Evolutionary conservation across 2,797 vertebrate species (phyloP), one percentile per base, ranked within the genome.

Genomic region (Euphonia xanthogaster): DNA sequence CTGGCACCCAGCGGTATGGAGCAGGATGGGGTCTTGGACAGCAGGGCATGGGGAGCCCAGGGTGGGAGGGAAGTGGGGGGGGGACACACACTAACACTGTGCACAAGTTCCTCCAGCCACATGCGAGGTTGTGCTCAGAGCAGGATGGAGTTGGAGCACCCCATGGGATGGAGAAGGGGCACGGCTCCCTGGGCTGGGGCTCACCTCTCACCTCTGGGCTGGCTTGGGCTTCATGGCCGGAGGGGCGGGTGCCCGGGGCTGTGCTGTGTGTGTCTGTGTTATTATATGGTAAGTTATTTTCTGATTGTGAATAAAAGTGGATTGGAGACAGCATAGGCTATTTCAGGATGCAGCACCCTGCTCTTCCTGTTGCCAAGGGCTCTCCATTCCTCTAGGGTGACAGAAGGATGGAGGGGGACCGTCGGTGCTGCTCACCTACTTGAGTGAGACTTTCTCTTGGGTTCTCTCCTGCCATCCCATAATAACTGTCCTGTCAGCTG

Each of bases 251-350:
- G 83, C 83, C 76, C 7, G 1, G 75, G 77, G 55, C 73, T 68
- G 63, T 84, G 86, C 90, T 86, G 22, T 73, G 80, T 40, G 76
- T 88, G 90, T 93, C 88, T 90, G 85, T 93, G 91, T 93, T 96
- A 96, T 96, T 96, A 92, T 96, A 94, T 94, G 94, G 94, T 97
- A 97, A 97, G 95, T 97, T 97, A 97, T 97, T 97, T 97, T 93
- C 75, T 93, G 84, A 93, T 97, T 96, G 96, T 97, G 95, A 97
- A 97, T 97, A 97, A 96, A 97, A 94, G 96, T 95, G 94, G 75
- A 85, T 83, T 91, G 67, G 91, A 96, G 93, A 94, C 54, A 82
- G 78, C 65, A 33, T 0, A 6, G 25, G 12, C 7, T 85, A 42
- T 90, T 86, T 62, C 1, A 3, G 73, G 54, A 40, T 72, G 57